Base-by-base conservation (phyloP, 2,113 vertebrate genomes). In the Pygoscelis adeliae region DNA sequence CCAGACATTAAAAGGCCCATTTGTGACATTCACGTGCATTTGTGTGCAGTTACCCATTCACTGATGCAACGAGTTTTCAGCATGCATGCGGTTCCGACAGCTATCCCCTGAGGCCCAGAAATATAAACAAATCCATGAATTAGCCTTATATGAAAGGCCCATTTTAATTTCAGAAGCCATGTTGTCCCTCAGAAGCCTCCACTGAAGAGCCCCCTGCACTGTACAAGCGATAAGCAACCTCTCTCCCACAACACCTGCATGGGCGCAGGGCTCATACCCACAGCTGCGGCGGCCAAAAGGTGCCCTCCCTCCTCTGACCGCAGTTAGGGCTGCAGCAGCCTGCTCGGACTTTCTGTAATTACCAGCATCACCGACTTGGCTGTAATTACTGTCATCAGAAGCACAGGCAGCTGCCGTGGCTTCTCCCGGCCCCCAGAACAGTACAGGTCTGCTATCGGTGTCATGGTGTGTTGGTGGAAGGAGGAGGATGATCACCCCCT, bases 181-280 rank as follows among this genome's bases (percentile, higher is more conserved):
- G 5, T n/a, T 80, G 67, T 87, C 56, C 32, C n/a, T 83, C 69
- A 27, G 49, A 92, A 77, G 49, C 69, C 70, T 61, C 71, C 44
- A 44, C 26, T 67, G 58, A 87, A 55, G 40, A 85, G 16, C 6
- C 4, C 47, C 40, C 36, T 42, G 20, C 59, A 26, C 49, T 4
- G 13, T 13, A 90, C 29, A n/a, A 72, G 19, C 62, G 11, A 2
- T 4, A 59, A 6, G 14, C 11, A 58, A 22, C 26, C n/a, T 36
- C 49, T 15, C 71, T 66, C 18, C 49, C 10, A 2, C 1, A 2
- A 52, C 49, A 55, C 20, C 19, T 4, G 3, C 9, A 7, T 0
- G 9, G n/a, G n/a, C 26, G 23, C 59, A 27, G 47, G 65, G 73
- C 58, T 94, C 67, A 38, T 23, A 5, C 7, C n/a, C 17, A 1